A percentile compares a stretch with the other conserved stretches of the same genome.
phyloP scores from a whole-genome alignment of 2,797 vertebrate species.

The Muraenolepis orangiensis region DNA sequence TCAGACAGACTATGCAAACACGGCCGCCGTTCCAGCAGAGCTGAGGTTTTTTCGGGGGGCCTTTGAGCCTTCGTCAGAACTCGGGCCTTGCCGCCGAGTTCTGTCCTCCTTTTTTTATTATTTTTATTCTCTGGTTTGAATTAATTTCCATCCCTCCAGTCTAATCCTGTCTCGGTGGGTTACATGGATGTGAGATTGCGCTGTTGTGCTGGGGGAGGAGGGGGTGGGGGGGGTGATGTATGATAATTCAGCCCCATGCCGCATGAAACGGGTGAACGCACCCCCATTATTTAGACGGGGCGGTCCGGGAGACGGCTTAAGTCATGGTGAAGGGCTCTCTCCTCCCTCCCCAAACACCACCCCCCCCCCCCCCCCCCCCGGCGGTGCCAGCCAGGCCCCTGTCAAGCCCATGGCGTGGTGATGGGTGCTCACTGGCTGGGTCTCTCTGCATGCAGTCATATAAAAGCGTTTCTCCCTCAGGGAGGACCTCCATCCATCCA shows the following conservation, averaged over 20 bases:
- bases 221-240: slow-evolving; percentile 4
- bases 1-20: slow-evolving; percentile 34
- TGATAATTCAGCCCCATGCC: slow-evolving; percentile 41
- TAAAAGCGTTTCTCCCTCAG: slow-evolving; percentile 44
- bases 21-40: slow-evolving; percentile 21
- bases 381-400: slow-evolving; percentile 25
- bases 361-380: no score
- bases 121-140: slow-evolving; percentile 57
- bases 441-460: slow-evolving; percentile 26
- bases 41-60: slow-evolving; percentile 32
- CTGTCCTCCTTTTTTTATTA: no score
- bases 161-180: slow-evolving; percentile 38
- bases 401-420: slow-evolving; percentile 25
- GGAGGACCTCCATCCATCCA: slow-evolving; percentile 23
- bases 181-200: slow-evolving; percentile 25
- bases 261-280: slow-evolving; percentile 21
- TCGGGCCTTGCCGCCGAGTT: slow-evolving; percentile 24
- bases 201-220: neutral
- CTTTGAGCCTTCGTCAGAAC: slow-evolving; percentile 27
- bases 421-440: slow-evolving; percentile 37
- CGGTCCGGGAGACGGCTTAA: slow-evolving; percentile 43
- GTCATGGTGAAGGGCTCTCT: slow-evolving; percentile 42
- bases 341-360: no score
- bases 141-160: slow-evolving; percentile 48
- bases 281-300: slow-evolving; percentile 35